phyloP scores from a whole-genome alignment of 1,140 invertebrate genomes.

The Saccostrea glomerata region DNA sequence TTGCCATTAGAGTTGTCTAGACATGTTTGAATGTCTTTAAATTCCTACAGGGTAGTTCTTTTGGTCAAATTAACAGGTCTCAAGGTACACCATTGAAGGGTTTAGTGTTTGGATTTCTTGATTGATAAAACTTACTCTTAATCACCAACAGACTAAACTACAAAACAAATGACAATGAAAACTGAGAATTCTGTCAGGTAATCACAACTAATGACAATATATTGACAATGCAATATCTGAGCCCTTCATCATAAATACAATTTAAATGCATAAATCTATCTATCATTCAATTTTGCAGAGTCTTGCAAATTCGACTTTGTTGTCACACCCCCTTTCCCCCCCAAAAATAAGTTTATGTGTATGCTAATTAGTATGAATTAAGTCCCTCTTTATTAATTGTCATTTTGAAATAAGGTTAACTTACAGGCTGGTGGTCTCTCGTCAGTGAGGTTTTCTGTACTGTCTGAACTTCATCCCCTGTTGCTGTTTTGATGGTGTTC shows the following conservation, averaged over 20 bases:
- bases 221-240: too few relatives aligned
- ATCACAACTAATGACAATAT: too few relatives aligned
- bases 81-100: background rate
- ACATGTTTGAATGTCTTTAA: background rate
- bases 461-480: constrained; percentile 81
- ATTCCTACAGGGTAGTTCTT: background rate
- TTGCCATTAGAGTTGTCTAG: background rate
- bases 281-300: background rate
- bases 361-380: background rate
- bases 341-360: background rate
- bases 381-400: background rate
- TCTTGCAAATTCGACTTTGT: background rate
- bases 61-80: background rate
- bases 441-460: constrained; percentile 93
- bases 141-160: background rate
- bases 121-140: background rate
- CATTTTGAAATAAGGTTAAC: constrained; percentile 4
- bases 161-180: background rate
- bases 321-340: background rate
- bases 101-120: background rate
- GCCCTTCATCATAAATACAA: background rate
- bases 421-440: constrained; percentile 65
- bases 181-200: too few relatives aligned
- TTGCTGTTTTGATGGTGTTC: constrained; percentile 84
- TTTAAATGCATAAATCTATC: background rate